These are phyloP conservation scores for Gryllus bimaculatus DNA, from an alignment of 1,140 invertebrate genomes.

Conservation along the genomic window DNA sequence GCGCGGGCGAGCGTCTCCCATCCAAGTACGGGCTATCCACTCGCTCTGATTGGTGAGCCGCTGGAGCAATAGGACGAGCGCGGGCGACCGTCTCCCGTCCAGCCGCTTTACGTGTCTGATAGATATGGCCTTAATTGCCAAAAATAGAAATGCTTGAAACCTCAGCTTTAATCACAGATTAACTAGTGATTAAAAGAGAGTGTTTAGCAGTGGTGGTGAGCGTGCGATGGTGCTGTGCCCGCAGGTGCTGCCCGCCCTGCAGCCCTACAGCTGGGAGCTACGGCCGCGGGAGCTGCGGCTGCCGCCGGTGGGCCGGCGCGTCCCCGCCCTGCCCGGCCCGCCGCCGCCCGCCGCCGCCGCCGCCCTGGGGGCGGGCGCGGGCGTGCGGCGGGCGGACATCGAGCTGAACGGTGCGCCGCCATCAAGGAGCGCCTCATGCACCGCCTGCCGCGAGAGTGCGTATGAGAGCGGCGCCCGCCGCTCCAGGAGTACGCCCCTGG, in stretches of 20 bases:
- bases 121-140: too few species aligned
- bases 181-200: too few species aligned
- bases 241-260: background rate
- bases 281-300: conserved; percentile 32
- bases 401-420: conserved; percentile 54
- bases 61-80: too few species aligned
- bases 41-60: too few species aligned
- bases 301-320: conserved; percentile 14
- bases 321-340: conserved; percentile 21
- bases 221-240: background rate
- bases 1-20: too few species aligned
- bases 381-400: conserved; percentile 23
- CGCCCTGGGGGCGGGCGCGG: conserved; percentile 23
- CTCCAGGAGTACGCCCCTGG: too few species aligned
- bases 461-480: conserved; percentile 37
- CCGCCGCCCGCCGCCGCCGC: conserved; percentile 19
- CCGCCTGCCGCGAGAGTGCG: conserved; percentile 63
- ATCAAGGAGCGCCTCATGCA: conserved; percentile 65
- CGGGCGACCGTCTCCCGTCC: conserved; percentile 21
- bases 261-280: conserved; percentile 33
- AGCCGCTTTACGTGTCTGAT: too few species aligned
- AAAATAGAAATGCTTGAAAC: too few species aligned
- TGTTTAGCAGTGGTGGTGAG: too few species aligned
- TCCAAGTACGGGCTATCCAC: too few species aligned
- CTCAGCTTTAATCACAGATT: too few species aligned